Conservation (phyloP, 2,797 vertebrate species). For the Gambelia wislizenii region DNA sequence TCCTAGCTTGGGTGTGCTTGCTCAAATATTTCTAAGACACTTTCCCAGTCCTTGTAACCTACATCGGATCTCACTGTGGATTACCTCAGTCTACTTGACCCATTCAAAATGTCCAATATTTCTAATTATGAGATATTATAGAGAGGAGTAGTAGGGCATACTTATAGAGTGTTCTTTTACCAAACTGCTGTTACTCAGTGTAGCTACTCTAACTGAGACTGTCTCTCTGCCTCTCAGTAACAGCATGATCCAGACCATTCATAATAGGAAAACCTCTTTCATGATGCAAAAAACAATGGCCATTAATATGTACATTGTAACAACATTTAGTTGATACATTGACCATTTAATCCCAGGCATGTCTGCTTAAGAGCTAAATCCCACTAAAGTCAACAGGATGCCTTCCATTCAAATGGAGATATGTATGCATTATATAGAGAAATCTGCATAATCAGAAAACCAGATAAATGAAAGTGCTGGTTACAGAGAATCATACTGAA, state of each 20-base stretch:
- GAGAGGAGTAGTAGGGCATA: too few relatives aligned
- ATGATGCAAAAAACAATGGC: neutral
- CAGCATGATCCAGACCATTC: neutral
- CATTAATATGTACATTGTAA: neutral
- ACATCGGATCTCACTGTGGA: too few relatives aligned
- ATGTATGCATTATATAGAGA: neutral
- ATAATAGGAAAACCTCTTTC: neutral
- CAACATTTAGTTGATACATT: neutral
- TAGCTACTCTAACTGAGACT: neutral
- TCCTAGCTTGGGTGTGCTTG: too few relatives aligned
- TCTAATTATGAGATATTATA: too few relatives aligned
- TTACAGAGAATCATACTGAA: neutral
- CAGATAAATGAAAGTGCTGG: neutral
- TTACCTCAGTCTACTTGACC: too few relatives aligned
- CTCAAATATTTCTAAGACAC: too few relatives aligned
- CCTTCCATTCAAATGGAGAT: neutral
- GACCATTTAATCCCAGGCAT: neutral
- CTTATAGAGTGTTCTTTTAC: too few relatives aligned
- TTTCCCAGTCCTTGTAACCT: too few relatives aligned
- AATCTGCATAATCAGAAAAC: neutral
- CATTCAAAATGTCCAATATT: too few relatives aligned
- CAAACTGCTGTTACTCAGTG: too few relatives aligned
- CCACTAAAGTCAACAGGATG: neutral
- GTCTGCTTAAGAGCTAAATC: neutral
- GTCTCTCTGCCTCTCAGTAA: neutral